Evolutionary conservation across 1,140 invertebrate species (phyloP).

Genomic region (Calliphora vicina): DNA sequence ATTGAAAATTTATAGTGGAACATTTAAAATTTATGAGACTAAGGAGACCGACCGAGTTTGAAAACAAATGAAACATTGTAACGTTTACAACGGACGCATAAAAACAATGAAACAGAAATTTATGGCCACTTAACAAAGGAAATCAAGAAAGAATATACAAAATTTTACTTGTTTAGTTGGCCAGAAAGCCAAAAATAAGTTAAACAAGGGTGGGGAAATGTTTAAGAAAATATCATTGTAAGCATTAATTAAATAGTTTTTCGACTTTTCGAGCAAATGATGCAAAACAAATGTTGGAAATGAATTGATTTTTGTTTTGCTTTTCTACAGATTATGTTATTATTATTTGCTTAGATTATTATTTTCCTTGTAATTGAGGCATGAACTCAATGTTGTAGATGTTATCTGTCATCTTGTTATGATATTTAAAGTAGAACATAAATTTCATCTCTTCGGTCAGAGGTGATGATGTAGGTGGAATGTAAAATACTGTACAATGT

Average conservation of each 20-base stretch:
- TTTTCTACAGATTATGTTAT: too few relatives aligned
- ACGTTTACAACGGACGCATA: neutral
- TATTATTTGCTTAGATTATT: too few relatives aligned
- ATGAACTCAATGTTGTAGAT: too few relatives aligned
- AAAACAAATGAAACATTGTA: neutral
- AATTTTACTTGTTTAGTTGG: neutral
- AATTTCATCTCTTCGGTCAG: too few relatives aligned
- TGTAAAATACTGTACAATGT: too few relatives aligned
- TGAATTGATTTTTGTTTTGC: too few relatives aligned
- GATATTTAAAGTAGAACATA: too few relatives aligned
- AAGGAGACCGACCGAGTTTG: neutral
- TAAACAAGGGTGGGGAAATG: neutral
- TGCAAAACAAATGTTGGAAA: too few relatives aligned
- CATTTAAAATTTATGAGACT: conserved; percentile 14
- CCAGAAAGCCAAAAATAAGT: neutral
- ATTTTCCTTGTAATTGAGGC: too few relatives aligned
- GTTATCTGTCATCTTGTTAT: too few relatives aligned
- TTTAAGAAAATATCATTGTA: neutral
- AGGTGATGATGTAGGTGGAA: too few relatives aligned
- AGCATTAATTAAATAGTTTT: neutral
- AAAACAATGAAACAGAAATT: neutral
- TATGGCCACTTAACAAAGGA: neutral
- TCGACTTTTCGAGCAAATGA: neutral
- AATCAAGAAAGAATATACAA: neutral
- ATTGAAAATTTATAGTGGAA: neutral